phyloP scores from a whole-genome alignment of 1,140 invertebrate species.

The Eulimnadia texana region DNA sequence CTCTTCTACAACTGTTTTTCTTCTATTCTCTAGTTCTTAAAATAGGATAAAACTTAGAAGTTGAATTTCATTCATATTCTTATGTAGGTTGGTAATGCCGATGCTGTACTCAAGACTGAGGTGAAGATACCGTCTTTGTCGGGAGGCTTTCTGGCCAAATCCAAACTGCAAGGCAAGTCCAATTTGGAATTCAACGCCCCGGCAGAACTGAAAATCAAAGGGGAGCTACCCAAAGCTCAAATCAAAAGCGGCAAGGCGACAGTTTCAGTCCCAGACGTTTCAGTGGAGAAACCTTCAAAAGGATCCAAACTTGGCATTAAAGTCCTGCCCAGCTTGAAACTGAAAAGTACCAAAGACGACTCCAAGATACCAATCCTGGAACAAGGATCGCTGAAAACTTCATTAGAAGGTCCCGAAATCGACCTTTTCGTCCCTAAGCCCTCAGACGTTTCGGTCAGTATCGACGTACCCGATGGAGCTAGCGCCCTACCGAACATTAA shows the following conservation, averaged over 20 bases:
- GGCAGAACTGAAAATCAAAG: constrained; percentile 8
- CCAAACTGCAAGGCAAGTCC: not conserved
- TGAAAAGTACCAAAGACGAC: constrained; percentile 3
- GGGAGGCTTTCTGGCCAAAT: constrained; percentile 6
- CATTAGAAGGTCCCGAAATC: not conserved
- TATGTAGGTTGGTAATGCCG: constrained; percentile 7
- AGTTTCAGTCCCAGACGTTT: not conserved
- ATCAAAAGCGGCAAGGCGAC: too few relatives aligned
- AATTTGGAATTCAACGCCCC: constrained; percentile 4
- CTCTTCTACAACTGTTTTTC: not conserved
- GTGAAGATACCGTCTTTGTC: constrained; percentile 6
- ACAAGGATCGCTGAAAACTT: not conserved
- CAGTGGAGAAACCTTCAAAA: not conserved
- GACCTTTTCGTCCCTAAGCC: not conserved
- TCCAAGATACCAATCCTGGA: not conserved
- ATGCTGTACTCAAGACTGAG: not conserved
- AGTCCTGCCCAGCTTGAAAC: constrained; percentile 13
- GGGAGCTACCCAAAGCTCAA: constrained; percentile 1
- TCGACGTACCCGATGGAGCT: constrained; percentile 5
- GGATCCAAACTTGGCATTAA: constrained; percentile 9
- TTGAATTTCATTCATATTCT: too few relatives aligned
- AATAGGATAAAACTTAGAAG: too few relatives aligned
- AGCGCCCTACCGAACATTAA: not conserved
- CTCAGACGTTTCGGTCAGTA: not conserved
- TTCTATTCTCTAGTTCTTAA: too few relatives aligned